These are phyloP conservation scores for Drosophila robusta DNA, from an alignment of 2,888 invertebrate species.

Conservation along the genomic window DNA sequence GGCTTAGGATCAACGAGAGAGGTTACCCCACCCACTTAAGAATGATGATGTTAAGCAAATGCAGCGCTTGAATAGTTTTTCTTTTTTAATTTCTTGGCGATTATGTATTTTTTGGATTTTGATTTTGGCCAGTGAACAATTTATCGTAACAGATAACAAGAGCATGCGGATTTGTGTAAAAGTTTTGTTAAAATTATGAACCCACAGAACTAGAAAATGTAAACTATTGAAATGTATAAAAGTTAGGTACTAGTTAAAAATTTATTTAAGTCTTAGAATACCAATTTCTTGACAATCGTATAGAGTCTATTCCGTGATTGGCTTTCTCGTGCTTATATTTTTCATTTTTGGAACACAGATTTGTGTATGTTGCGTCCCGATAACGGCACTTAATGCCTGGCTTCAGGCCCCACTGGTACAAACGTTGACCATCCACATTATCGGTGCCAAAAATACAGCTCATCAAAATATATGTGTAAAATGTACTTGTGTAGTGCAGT, in stretches of 20 bases:
- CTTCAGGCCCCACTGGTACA: slow-evolving; percentile 33
- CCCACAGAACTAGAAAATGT: not conserved
- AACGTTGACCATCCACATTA: slow-evolving; percentile 6
- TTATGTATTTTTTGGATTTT: slow-evolving; percentile 13
- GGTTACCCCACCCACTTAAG: slow-evolving; percentile 1
- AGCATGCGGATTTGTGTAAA: slow-evolving; percentile 2
- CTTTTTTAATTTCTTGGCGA: not conserved
- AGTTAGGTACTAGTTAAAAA: too few relatives aligned
- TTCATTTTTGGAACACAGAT: slow-evolving; percentile 35
- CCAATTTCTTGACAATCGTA: not conserved
- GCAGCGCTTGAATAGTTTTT: slow-evolving; percentile 33
- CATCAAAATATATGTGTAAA: slow-evolving; percentile 8
- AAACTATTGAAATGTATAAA: not conserved
- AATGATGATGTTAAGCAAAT: slow-evolving; percentile 18
- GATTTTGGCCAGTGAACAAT: slow-evolving; percentile 15
- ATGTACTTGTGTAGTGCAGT: not conserved
- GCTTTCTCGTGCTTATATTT: slow-evolving; percentile 6
- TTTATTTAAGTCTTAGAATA: too few relatives aligned
- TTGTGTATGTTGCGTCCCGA: slow-evolving; percentile 19
- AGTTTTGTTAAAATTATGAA: slow-evolving; percentile 14
- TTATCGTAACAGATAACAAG: slow-evolving; percentile 10
- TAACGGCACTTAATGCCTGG: slow-evolving; percentile 20
- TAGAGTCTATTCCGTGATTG: not conserved
- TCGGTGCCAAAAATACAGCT: slow-evolving; percentile 44
- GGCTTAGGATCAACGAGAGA: slow-evolving; percentile 33